Evolutionary conservation across 2,888 invertebrate genomes (phyloP).

Genomic region (Dione juno): DNA sequence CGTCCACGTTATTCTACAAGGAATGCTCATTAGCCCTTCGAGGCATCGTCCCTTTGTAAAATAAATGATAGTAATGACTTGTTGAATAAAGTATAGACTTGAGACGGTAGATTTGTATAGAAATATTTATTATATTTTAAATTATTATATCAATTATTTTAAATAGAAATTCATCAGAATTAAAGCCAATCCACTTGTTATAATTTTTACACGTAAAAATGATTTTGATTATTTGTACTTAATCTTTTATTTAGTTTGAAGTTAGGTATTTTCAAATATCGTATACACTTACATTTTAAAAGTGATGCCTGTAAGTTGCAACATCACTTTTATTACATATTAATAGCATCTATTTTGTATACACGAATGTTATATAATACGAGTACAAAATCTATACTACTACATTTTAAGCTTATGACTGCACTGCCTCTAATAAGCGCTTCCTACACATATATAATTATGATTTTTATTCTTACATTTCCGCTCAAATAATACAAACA

Average conservation of each 20-base stretch:
- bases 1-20: constrained; percentile 53
- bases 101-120: not conserved
- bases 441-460: constrained; percentile 70
- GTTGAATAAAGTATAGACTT: constrained; percentile 33
- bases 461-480: constrained; percentile 70
- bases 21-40: constrained; percentile 64
- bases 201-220: too few species aligned
- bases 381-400: too few species aligned
- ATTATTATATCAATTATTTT: not conserved
- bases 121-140: not conserved
- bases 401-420: constrained; percentile 26
- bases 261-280: not conserved
- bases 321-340: too few species aligned
- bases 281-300: not conserved
- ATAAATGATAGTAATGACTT: constrained; percentile 67
- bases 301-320: not conserved
- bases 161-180: not conserved
- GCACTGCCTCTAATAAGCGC: constrained; percentile 64
- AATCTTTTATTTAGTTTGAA: not conserved
- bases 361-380: not conserved
- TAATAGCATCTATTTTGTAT: not conserved
- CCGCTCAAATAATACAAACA: constrained; percentile 65
- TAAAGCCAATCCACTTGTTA: too few species aligned
- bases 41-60: constrained; percentile 52
- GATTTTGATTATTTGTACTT: not conserved